These are phyloP conservation scores for Drosophila mayaguana DNA, from an alignment of 2,888 invertebrate species.

Conservation along the genomic window DNA sequence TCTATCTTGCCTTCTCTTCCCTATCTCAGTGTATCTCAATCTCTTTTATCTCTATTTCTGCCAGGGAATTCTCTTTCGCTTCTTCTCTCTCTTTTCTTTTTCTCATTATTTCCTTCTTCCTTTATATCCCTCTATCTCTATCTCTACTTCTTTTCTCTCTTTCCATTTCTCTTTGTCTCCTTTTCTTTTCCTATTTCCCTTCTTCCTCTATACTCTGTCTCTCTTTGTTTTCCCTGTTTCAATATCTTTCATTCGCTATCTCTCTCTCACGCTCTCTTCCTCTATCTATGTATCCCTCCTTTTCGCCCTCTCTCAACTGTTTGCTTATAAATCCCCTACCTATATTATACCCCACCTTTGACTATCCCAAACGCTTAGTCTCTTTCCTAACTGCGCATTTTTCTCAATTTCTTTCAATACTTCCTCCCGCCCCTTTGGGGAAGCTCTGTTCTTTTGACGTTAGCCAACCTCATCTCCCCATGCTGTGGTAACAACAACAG, in stretches of 20 bases:
- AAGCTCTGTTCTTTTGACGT: neutral
- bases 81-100: neutral
- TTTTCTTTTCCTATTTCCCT: neutral
- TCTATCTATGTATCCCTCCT: neutral
- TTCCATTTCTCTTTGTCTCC: neutral
- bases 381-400: neutral
- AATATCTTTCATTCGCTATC: neutral
- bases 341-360: neutral
- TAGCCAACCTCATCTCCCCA: slow-evolving; percentile 55
- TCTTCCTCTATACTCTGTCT: too few relatives aligned
- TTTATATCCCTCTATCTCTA: neutral
- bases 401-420: slow-evolving; percentile 11
- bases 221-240: neutral
- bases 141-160: neutral
- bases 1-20: too few relatives aligned
- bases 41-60: neutral
- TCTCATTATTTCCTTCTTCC: neutral
- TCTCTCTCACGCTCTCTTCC: neutral
- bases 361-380: neutral
- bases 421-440: neutral
- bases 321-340: neutral
- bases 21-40: neutral
- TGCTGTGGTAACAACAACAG: slow-evolving; percentile 41
- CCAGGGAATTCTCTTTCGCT: neutral
- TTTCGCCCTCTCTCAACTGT: neutral